These are phyloP conservation scores for Drosophila austrosaltans DNA, from an alignment of 2,888 invertebrate genomes.

Conservation along the genomic window DNA sequence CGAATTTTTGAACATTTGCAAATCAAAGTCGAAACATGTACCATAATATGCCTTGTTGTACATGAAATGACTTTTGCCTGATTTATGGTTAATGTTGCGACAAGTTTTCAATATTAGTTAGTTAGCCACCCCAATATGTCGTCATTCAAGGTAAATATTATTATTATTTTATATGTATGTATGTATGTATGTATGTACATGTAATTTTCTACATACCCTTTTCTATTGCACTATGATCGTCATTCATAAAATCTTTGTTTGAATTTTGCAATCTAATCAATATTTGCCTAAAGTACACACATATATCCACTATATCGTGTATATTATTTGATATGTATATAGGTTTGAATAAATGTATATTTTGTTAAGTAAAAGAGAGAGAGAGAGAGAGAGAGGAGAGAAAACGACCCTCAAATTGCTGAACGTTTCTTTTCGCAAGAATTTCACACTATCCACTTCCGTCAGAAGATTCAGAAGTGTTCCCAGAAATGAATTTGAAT, in stretches of 20 bases:
- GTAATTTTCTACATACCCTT: too few species aligned
- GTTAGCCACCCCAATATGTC: too few species aligned
- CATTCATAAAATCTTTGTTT: conserved; percentile 11
- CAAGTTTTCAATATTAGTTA: conserved; percentile 36
- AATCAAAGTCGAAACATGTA: conserved; percentile 57
- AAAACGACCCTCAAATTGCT: not conserved
- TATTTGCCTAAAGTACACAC: not conserved
- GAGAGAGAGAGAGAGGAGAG: not conserved
- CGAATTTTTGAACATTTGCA: conserved; percentile 72
- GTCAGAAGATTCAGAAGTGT: conserved; percentile 47
- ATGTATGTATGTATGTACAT: too few species aligned
- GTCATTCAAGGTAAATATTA: too few species aligned
- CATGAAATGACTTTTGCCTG: conserved; percentile 55
- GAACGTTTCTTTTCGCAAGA: conserved; percentile 41
- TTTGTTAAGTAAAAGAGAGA: not conserved
- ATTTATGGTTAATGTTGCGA: conserved; percentile 57
- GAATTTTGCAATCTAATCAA: conserved; percentile 12
- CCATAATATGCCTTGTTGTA: conserved; percentile 57
- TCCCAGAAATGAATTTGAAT: conserved; percentile 47
- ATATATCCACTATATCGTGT: not conserved
- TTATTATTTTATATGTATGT: too few species aligned
- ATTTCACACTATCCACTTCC: conserved; percentile 59
- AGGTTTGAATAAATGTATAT: not conserved
- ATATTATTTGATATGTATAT: not conserved
- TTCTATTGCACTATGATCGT: not conserved